These are phyloP conservation scores for Cantharis lateralis DNA, from an alignment of 2,888 invertebrate species.

Conservation along the genomic window DNA sequence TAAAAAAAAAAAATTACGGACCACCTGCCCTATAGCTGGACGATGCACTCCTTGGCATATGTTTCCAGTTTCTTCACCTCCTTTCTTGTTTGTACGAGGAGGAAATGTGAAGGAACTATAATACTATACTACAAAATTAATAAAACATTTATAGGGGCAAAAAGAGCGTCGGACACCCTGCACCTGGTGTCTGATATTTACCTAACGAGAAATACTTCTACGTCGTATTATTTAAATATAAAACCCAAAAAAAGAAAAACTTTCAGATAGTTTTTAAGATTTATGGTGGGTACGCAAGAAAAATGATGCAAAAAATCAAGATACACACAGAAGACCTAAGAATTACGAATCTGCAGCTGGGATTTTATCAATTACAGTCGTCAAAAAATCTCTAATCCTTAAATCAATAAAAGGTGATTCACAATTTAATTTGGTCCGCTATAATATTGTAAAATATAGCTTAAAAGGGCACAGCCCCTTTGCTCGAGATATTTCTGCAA, in stretches of 20 bases:
- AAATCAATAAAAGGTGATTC: slow-evolving; percentile 4
- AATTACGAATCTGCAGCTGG: slow-evolving; percentile 23
- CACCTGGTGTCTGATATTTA: slow-evolving; percentile 17
- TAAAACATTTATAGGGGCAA: slow-evolving; percentile 41
- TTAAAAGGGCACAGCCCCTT: slow-evolving; percentile 2
- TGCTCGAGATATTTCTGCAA: slow-evolving; percentile 13
- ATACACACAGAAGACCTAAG: not conserved
- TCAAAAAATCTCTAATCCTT: slow-evolving; percentile 6
- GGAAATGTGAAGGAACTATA: slow-evolving; percentile 36
- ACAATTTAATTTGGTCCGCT: slow-evolving; percentile 12
- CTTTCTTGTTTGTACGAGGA: slow-evolving; percentile 36
- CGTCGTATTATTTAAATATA: not conserved
- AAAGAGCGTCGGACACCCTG: slow-evolving; percentile 9
- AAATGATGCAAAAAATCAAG: not conserved
- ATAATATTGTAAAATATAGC: slow-evolving; percentile 8
- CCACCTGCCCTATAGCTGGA: slow-evolving; percentile 40
- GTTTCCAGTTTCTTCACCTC: slow-evolving; percentile 45
- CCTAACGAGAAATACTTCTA: not conserved
- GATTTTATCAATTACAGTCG: slow-evolving; percentile 21
- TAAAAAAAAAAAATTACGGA: slow-evolving; percentile 36
- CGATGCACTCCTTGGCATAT: slow-evolving; percentile 44
- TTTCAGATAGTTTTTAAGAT: not conserved
- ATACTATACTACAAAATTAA: slow-evolving; percentile 38
- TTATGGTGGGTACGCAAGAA: not conserved
- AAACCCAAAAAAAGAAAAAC: not conserved